A percentile compares a stretch with the other conserved stretches of the same genome.
These are phyloP conservation scores for Coptodon rendalli DNA, from an alignment of 2,113 vertebrate genomes.

Conservation along the genomic window DNA sequence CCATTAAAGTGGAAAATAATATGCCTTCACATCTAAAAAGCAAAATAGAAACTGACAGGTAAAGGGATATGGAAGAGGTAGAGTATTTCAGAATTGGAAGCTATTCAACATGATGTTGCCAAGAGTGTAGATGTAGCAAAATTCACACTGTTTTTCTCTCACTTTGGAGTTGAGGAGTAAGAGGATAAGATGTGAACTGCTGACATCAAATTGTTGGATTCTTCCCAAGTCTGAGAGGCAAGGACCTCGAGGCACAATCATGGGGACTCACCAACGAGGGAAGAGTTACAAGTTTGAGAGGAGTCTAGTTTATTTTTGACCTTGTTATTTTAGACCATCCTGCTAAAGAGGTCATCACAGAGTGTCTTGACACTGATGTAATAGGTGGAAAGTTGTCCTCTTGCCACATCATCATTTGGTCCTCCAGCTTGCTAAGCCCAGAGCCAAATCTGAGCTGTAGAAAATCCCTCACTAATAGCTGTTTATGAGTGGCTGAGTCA, in stretches of 20 bases:
- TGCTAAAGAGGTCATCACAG: slow-evolving; percentile 4
- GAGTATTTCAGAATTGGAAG: slow-evolving; percentile 34
- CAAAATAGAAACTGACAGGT: slow-evolving; percentile 47
- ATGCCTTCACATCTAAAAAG: slow-evolving; percentile 37
- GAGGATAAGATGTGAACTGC: slow-evolving; percentile 39
- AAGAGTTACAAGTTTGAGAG: background rate
- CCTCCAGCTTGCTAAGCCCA: slow-evolving; percentile 10
- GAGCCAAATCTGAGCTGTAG: slow-evolving; percentile 11
- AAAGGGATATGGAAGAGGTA: slow-evolving; percentile 27
- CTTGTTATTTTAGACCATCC: slow-evolving; percentile 25
- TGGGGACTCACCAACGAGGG: background rate
- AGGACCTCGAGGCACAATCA: slow-evolving; percentile 7
- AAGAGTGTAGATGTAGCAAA: slow-evolving; percentile 7
- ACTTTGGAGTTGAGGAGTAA: slow-evolving; percentile 11
- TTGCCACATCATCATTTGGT: slow-evolving; percentile 20
- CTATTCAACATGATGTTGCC: slow-evolving; percentile 33
- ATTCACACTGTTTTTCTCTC: background rate
- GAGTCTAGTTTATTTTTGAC: slow-evolving; percentile 10
- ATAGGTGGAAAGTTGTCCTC: slow-evolving; percentile 30
- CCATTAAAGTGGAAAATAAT: slow-evolving; percentile 61
- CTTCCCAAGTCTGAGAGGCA: slow-evolving; percentile 7
- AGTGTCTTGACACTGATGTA: slow-evolving; percentile 5
- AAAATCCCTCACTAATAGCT: slow-evolving; percentile 53
- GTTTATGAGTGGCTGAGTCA: slow-evolving; percentile 55
- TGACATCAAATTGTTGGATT: slow-evolving; percentile 36